Conservation (phyloP, 2,888 invertebrate genomes). For the Drosophila borborema region DNA sequence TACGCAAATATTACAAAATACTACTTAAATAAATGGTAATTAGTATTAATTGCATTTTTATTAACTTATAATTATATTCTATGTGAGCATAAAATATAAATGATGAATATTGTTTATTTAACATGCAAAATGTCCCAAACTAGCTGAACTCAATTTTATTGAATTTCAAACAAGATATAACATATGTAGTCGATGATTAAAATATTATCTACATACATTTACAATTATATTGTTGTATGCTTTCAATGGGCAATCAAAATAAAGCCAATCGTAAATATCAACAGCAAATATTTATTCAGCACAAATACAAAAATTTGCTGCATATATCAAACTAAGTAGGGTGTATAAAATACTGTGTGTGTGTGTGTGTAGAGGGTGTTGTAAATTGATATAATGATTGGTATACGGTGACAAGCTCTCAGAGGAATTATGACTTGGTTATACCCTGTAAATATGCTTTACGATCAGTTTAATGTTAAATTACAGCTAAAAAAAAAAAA, state of each 20-base stretch:
- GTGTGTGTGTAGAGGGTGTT: neutral
- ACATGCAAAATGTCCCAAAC: neutral
- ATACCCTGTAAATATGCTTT: neutral
- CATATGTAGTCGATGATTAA: constrained; percentile 11
- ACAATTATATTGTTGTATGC: constrained; percentile 18
- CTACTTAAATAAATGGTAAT: neutral
- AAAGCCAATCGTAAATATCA: constrained; percentile 33
- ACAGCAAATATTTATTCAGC: constrained; percentile 35
- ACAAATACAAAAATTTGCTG: constrained; percentile 34
- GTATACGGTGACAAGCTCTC: neutral
- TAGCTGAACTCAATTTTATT: neutral
- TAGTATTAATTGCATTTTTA: neutral
- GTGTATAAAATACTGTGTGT: neutral
- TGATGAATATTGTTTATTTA: neutral
- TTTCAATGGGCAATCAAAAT: constrained; percentile 15
- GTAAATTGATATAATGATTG: constrained; percentile 11
- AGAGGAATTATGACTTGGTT: neutral
- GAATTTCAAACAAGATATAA: constrained; percentile 4
- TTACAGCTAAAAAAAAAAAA: neutral
- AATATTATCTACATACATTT: constrained; percentile 5
- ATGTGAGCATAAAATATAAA: neutral
- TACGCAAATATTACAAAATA: neutral
- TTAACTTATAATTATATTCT: neutral
- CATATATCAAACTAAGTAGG: constrained; percentile 6
- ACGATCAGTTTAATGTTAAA: neutral